Conservation (phyloP, 2,113 vertebrate genomes). For the Zosterops japonicus region DNA sequence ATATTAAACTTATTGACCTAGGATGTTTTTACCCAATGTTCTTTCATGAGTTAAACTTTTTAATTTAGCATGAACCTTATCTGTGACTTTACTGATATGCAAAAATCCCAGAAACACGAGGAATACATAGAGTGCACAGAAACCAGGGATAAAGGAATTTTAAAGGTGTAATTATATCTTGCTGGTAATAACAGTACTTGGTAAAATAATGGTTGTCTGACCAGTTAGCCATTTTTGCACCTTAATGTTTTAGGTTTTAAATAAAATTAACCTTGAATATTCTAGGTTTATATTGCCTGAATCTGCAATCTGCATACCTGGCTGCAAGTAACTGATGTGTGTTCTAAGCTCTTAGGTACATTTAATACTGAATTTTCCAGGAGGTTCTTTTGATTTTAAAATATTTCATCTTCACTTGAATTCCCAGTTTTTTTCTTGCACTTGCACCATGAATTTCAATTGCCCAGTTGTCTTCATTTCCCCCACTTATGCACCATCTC, state of each 20-base stretch:
- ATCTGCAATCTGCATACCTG: background rate
- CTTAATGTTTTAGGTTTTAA: background rate
- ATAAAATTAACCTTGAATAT: background rate
- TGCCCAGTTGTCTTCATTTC: background rate
- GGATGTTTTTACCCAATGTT: background rate
- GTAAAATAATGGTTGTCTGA: background rate
- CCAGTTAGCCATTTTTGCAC: background rate
- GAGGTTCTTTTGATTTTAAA: background rate
- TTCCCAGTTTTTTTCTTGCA: background rate
- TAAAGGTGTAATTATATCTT: background rate
- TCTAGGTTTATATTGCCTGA: background rate
- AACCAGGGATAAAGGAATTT: background rate
- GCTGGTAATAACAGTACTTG: background rate
- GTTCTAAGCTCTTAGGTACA: background rate
- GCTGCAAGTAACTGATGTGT: background rate
- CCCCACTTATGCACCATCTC: too few species aligned
- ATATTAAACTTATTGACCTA: background rate
- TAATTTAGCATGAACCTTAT: background rate
- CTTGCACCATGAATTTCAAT: background rate
- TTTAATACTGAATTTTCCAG: background rate
- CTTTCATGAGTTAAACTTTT: background rate
- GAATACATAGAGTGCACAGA: accelerated
- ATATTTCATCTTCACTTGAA: background rate
- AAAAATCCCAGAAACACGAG: background rate
- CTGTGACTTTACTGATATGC: background rate